Base-by-base conservation (phyloP, 2,113 vertebrate genomes). In the Euleptes europaea region DNA sequence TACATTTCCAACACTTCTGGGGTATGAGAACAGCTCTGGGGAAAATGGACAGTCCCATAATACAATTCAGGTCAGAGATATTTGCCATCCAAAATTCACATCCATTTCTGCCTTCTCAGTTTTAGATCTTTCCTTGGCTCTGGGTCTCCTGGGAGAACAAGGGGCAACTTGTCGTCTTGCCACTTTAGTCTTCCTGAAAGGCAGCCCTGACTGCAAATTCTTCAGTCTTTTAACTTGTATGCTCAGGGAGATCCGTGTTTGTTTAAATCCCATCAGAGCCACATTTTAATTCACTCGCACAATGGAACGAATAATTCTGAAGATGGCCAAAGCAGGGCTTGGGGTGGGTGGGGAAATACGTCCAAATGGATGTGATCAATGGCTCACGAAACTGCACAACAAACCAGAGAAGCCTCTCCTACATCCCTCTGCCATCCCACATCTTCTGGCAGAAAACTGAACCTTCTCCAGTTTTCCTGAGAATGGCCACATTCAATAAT, bases 131-230 rank as follows among this genome's bases (percentile, higher is more conserved):
- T 80, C 63, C 38, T 83, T 88, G n/a, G 72, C 80, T 35, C 26
- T 47, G 0, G 1, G 15, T 51, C 87, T 87, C 82, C 26, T 15
- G 44, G 86, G 82, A 88, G 35, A 74, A 74, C 38, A 65, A 6
- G 0, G 80, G 70, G 82, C 89, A 42, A 76, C 67, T 28, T 71
- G 78, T 72, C 60, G 79, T n/a, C 72, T 47, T 81, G 80, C 80
- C 82, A 57, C 76, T 90, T 54, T 19, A 77, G 49, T 82, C 78
- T 92, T 70, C 83, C n/a, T 74, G 79, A 82, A 78, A 28, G 81
- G 28, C 82, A 38, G 5, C 5, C 73, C 54, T 79, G 82, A 88
- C 67, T 80, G 86, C 38, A 85, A 84, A 72, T 47, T 73, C 63
- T 42, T 1, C 0, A 78, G 38, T 87, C 67, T 85, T 57, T 79